phyloP scores from a whole-genome alignment of 2,113 vertebrate species.

The Caretta caretta region DNA sequence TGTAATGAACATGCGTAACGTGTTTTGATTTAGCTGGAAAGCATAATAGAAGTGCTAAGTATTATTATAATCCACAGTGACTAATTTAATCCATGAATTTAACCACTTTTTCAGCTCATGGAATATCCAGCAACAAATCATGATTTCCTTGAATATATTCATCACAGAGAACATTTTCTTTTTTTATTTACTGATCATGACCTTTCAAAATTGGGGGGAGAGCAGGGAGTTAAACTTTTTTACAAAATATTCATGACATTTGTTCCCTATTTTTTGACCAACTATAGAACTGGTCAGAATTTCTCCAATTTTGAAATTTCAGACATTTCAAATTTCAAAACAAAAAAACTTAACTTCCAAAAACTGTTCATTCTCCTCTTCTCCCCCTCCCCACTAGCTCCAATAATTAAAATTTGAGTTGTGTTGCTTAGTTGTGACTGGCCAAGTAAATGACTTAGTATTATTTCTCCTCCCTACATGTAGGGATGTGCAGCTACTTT shows the following conservation, averaged over 20 bases:
- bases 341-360: neutral
- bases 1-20: neutral
- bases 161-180: neutral
- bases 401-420: neutral
- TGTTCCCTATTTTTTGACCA: neutral
- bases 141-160: neutral
- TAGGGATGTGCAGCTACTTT: neutral
- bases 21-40: neutral
- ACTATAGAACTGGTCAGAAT: neutral
- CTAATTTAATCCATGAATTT: neutral
- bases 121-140: fast-evolving
- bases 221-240: neutral
- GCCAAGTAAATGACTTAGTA: neutral
- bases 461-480: neutral
- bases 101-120: fast-evolving
- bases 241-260: fast-evolving
- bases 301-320: neutral
- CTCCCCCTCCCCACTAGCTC: neutral
- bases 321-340: neutral
- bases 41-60: neutral
- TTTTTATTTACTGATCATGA: neutral
- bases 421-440: neutral
- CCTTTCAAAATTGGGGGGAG: neutral
- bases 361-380: neutral
- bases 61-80: neutral